Evolutionary conservation across 2,797 vertebrate species (phyloP), one percentile per base, ranked within the genome.

Genomic region (Syndactyla subalaris): DNA sequence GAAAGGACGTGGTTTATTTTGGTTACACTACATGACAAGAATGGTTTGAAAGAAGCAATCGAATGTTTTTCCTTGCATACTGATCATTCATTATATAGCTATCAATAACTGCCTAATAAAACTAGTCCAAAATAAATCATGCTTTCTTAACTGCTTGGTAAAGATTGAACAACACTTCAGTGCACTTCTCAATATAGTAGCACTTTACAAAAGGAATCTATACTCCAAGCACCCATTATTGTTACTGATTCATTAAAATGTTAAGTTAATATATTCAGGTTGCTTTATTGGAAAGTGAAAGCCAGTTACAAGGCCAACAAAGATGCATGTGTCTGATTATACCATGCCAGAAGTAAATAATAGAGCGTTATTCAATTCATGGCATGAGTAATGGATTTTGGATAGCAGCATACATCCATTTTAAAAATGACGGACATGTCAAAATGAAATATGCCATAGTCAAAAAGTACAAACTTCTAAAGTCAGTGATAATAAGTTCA

Each of bases 81-180:
- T 72, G 81, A 87, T 94, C 41, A 34, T 89, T 96, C 66, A 81
- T 92, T 94, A 95, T 89, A 85, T 41, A 29, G 48, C 82, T 91
- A 95, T 94, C 87, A 85, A 92, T 92, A 93, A 87, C n/a, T 85
- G 91, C 45, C 82, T 93, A 89, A 93, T 96, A 94, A 94, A 91
- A 85, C 38, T 65, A 91, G 82, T 75, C 61, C 49, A 52, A 87
- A 95, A 92, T 88, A 94, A 91, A 89, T 87, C 75, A 81, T 52
- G 32, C 58, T 80, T 93, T 91, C 86, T 85, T 81, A 92, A 93
- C 70, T 80, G 39, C 89, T 91, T 80, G 45, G 61, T 91, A 85
- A 95, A 89, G 6, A 58, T 52, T 80, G 68, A 78, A 71, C 55
- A 90, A 54, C 55, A 11, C 78, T 92, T 89, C 48, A 81, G 91